Conservation (phyloP, 2,797 vertebrate species). For the Rhynchonycteris naso region DNA sequence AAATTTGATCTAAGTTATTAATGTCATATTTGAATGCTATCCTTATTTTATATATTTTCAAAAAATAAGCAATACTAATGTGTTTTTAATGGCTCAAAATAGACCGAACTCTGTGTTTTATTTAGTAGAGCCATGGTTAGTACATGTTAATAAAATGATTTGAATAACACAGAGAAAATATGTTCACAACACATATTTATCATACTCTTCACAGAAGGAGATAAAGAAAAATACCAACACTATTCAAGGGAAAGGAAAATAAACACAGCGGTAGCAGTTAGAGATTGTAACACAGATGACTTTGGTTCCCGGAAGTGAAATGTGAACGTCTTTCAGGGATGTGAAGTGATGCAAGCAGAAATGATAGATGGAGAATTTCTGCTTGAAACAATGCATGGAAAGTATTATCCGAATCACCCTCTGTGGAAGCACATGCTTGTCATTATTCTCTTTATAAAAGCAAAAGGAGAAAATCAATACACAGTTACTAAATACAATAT, state of each 20-base stretch:
- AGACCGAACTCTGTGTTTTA: neutral
- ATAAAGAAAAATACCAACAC: neutral
- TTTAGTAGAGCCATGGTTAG: neutral
- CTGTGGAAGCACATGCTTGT: neutral
- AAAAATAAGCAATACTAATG: neutral
- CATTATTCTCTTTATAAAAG: neutral
- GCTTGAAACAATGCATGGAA: neutral
- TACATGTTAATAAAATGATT: neutral
- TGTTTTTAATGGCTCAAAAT: neutral
- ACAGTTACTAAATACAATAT: neutral
- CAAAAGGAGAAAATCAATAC: conserved; percentile 28
- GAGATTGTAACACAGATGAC: neutral
- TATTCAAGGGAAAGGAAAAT: neutral
- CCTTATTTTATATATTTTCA: neutral
- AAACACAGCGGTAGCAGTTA: fast-evolving
- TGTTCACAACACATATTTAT: neutral
- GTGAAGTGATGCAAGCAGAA: neutral
- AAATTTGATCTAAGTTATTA: neutral
- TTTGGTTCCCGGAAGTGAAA: neutral
- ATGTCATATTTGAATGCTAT: neutral
- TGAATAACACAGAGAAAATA: neutral
- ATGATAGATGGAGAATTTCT: conserved; percentile 46
- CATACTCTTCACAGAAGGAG: neutral
- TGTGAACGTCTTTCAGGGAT: neutral
- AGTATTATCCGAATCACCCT: neutral